These are phyloP conservation scores for Lysandra bellargus DNA, from an alignment of 2,888 invertebrate species.

Conservation along the genomic window DNA sequence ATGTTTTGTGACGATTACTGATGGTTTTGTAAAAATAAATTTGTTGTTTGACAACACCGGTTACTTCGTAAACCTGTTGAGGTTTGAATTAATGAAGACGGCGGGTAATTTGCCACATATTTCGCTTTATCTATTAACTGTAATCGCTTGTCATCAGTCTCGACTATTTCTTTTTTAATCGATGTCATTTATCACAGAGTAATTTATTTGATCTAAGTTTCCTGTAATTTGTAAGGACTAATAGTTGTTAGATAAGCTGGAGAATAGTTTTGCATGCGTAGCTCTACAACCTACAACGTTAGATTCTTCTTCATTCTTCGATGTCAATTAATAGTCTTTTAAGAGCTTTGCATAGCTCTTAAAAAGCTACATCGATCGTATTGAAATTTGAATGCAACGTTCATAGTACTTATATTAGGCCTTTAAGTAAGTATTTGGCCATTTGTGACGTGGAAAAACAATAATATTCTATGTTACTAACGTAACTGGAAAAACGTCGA, in stretches of 20 bases:
- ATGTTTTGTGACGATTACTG: not conserved
- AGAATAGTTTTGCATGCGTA: not conserved
- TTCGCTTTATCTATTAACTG: not conserved
- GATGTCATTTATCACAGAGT: not conserved
- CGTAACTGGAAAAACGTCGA: not conserved
- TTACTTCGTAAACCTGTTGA: slow-evolving; percentile 3
- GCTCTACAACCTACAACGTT: not conserved
- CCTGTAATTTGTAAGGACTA: not conserved
- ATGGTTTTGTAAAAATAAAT: not conserved
- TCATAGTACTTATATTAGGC: too few relatives aligned
- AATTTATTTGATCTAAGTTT: not conserved
- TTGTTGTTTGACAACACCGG: not conserved
- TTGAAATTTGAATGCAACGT: too few relatives aligned
- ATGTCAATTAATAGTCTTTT: not conserved
- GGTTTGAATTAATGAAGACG: not conserved
- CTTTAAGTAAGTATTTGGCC: too few relatives aligned
- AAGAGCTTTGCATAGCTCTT: too few relatives aligned
- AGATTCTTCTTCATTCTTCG: not conserved
- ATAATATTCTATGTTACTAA: not conserved
- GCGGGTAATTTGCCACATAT: not conserved
- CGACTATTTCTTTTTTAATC: slow-evolving; percentile 1
- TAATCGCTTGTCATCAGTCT: not conserved
- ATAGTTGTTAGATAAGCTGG: not conserved
- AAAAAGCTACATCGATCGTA: too few relatives aligned
- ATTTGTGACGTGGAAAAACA: not conserved